phyloP scores from a whole-genome alignment of 2,113 vertebrate genomes.

The Dasyurus viverrinus region DNA sequence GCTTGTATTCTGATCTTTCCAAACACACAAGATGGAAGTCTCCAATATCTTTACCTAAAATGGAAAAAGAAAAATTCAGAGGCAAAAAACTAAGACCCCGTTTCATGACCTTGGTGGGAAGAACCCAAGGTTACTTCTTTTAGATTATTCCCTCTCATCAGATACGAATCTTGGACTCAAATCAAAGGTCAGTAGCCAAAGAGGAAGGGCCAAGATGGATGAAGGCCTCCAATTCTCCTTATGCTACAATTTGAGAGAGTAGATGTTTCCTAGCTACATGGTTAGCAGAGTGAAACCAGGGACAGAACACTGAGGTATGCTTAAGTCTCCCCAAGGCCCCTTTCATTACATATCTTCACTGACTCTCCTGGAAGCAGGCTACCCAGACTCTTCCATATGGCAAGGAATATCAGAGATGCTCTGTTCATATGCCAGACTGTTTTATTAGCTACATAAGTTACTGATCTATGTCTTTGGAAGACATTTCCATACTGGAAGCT shows the following conservation, averaged over 20 bases:
- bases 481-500: background rate
- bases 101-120: background rate
- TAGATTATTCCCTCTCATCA: background rate
- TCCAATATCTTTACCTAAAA: background rate
- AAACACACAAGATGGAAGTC: background rate
- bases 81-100: background rate
- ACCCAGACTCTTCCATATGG: background rate
- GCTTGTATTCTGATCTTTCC: background rate
- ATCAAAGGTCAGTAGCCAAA: background rate
- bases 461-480: background rate
- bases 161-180: too few species aligned
- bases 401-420: background rate
- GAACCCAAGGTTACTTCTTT: background rate
- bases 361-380: background rate
- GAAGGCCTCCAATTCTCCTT: background rate
- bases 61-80: background rate
- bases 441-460: background rate
- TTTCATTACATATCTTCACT: background rate
- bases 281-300: background rate
- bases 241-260: background rate
- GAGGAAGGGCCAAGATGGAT: background rate
- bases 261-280: background rate
- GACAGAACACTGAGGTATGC: background rate
- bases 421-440: background rate
- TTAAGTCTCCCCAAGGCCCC: background rate